Percentiles rank a stretch among this genome's conserved stretches.
Evolutionary conservation across 1,140 invertebrate species (phyloP).

Genomic region (Zaprionus vittiger): DNA sequence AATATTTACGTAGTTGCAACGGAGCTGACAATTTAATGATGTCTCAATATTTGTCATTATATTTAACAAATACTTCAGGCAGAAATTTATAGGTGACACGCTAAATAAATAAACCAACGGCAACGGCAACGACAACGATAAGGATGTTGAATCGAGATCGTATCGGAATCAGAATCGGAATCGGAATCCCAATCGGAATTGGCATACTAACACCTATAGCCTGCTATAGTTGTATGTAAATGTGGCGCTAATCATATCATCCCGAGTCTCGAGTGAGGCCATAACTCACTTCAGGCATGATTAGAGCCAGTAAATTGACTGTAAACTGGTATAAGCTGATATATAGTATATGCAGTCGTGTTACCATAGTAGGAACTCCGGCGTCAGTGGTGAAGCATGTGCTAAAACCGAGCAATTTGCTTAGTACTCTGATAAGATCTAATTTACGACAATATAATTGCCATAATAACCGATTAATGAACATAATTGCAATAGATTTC

Average conservation of each 20-base stretch:
- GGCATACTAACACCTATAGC: background rate
- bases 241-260: slow-evolving; percentile 64
- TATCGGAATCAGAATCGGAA: background rate
- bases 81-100: slow-evolving; percentile 59
- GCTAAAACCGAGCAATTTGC: slow-evolving; percentile 7
- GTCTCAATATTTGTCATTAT: slow-evolving; percentile 70
- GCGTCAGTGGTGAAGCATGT: slow-evolving; percentile 25
- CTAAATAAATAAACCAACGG: slow-evolving; percentile 40
- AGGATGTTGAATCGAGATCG: slow-evolving; percentile 25
- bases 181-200: background rate
- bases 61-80: slow-evolving; percentile 52
- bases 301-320: slow-evolving; percentile 36
- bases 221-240: slow-evolving; percentile 17
- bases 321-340: background rate
- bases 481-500: slow-evolving; percentile 24
- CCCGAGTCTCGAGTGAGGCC: slow-evolving; percentile 39
- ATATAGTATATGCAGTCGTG: background rate
- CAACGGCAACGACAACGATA: slow-evolving; percentile 51
- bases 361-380: background rate
- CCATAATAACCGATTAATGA: slow-evolving; percentile 32
- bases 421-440: slow-evolving; percentile 1
- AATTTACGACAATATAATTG: slow-evolving; percentile 33
- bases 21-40: slow-evolving; percentile 63
- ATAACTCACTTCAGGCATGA: slow-evolving; percentile 58
- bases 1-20: slow-evolving; percentile 49